Percentiles rank a stretch among this genome's conserved stretches.
phyloP scores from a whole-genome alignment of 1,140 invertebrate genomes.

The Procambarus clarkii region DNA sequence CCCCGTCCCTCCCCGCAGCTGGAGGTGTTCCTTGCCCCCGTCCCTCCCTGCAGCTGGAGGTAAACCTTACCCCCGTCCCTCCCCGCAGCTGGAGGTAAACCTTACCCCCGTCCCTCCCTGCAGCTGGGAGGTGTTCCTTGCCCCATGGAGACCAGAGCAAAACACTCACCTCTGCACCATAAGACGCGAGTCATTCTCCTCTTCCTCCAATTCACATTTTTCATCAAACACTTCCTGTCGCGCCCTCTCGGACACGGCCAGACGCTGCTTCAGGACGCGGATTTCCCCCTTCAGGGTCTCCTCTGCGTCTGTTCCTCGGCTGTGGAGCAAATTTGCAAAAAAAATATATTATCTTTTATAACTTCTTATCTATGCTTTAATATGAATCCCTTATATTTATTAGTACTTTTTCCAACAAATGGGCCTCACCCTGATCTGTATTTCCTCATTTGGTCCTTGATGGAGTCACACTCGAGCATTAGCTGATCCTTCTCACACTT shows the following conservation, averaged over 20 bases:
- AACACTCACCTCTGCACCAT: slow-evolving; percentile 80
- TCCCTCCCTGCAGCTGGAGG: too few species aligned
- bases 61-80: too few species aligned
- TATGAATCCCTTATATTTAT: too few species aligned
- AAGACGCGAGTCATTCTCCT: slow-evolving; percentile 82
- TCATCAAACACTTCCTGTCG: slow-evolving; percentile 76
- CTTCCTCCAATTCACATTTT: slow-evolving; percentile 82
- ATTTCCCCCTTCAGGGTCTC: slow-evolving; percentile 66
- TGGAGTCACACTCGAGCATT: slow-evolving; percentile 41
- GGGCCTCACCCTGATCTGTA: slow-evolving; percentile 24
- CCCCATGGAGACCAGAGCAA: neutral
- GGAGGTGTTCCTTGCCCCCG: too few species aligned
- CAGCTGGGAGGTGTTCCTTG: too few species aligned
- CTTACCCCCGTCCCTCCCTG: too few species aligned
- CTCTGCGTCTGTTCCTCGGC: slow-evolving; percentile 53
- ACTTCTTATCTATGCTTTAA: too few species aligned
- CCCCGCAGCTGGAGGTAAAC: too few species aligned
- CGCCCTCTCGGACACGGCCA: slow-evolving; percentile 63
- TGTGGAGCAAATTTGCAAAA: neutral
- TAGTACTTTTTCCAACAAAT: neutral
- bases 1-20: too few species aligned
- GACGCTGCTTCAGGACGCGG: slow-evolving; percentile 64
- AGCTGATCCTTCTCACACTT: slow-evolving; percentile 68
- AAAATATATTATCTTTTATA: too few species aligned
- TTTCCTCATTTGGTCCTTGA: slow-evolving; percentile 62